Conservation (phyloP, 2,113 vertebrate genomes). For the Poeciliopsis occidentalis region DNA sequence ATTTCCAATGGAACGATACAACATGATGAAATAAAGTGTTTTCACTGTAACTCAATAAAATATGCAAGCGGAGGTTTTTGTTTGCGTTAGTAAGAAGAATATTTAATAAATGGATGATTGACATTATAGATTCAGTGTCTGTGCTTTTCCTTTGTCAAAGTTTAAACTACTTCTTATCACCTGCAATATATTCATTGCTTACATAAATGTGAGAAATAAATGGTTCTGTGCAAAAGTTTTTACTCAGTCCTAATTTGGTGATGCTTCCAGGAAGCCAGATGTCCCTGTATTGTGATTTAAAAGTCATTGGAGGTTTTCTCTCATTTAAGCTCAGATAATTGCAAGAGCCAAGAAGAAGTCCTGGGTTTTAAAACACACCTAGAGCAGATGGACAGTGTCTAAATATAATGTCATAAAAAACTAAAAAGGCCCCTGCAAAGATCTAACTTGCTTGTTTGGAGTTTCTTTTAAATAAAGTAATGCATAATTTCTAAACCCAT, state of each 20-base stretch:
- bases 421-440: background rate
- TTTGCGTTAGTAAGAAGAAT: background rate
- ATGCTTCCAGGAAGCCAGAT: too few relatives aligned
- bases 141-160: background rate
- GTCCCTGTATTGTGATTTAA: too few relatives aligned
- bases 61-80: background rate
- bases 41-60: constrained; percentile 71
- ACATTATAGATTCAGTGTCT: background rate
- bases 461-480: background rate
- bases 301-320: too few relatives aligned
- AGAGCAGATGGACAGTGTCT: background rate
- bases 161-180: too few relatives aligned
- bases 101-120: background rate
- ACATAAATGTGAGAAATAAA: too few relatives aligned
- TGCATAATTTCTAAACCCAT: background rate
- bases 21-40: constrained; percentile 77
- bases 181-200: too few relatives aligned
- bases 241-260: too few relatives aligned
- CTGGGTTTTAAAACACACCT: background rate
- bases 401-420: background rate
- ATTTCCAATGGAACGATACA: constrained; percentile 69
- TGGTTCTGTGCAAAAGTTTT: too few relatives aligned
- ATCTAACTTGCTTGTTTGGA: background rate
- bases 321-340: too few relatives aligned
- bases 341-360: background rate